Conservation (phyloP, 2,888 invertebrate species). For the Eupelmus urozonus region DNA sequence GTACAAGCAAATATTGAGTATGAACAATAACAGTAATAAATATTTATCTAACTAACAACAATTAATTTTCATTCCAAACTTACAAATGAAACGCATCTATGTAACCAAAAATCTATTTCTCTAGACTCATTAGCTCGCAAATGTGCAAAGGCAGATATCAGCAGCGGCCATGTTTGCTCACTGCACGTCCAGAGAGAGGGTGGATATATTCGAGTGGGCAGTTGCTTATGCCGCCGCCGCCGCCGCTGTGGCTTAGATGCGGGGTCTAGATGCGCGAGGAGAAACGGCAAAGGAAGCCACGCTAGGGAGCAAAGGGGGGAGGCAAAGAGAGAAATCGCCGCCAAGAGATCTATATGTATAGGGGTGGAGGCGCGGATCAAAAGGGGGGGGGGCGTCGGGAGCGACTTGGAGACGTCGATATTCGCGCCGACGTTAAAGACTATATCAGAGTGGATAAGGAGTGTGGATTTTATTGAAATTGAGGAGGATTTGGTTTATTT, state of each 20-base stretch:
- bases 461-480: too few species aligned
- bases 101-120: too few species aligned
- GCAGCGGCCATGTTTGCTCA: constrained; percentile 56
- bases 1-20: too few species aligned
- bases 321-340: constrained; percentile 45
- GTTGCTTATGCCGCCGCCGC: constrained; percentile 26
- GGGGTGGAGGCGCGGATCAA: neutral
- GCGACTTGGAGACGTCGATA: constrained; percentile 71
- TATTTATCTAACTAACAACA: too few species aligned
- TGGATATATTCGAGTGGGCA: constrained; percentile 38
- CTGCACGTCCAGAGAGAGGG: constrained; percentile 20
- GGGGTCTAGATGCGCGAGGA: constrained; percentile 42
- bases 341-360: too few species aligned
- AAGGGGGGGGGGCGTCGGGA: constrained; percentile 46
- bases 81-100: too few species aligned
- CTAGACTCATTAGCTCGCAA: too few species aligned
- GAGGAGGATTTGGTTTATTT: too few species aligned
- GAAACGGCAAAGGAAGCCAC: constrained; percentile 38
- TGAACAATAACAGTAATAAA: too few species aligned
- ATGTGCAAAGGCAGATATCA: constrained; percentile 14
- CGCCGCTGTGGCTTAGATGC: constrained; percentile 52
- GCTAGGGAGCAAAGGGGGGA: constrained; percentile 58
- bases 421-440: constrained; percentile 58
- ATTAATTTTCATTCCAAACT: too few species aligned
- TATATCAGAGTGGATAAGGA: too few species aligned